These are phyloP conservation scores for Morphnarchus princeps DNA, from an alignment of 2,113 vertebrate genomes.

Conservation along the genomic window DNA sequence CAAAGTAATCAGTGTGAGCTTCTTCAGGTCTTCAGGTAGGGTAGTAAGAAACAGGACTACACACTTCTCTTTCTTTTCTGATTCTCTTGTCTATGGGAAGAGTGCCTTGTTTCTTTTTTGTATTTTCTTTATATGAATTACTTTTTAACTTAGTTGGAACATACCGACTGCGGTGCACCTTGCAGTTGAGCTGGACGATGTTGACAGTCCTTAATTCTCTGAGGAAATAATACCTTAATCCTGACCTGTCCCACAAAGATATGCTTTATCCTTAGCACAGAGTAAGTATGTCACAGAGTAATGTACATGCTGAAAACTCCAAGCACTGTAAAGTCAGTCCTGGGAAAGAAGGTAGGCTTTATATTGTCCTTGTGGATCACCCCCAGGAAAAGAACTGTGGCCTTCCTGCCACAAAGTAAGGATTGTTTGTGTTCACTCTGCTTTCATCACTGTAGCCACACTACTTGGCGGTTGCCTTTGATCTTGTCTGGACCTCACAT, in stretches of 20 bases:
- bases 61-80: background rate
- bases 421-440: background rate
- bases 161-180: background rate
- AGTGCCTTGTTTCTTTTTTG: background rate
- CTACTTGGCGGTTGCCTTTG: background rate
- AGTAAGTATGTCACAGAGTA: background rate
- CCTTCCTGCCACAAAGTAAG: fast-evolving
- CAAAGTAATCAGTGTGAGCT: background rate
- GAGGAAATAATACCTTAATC: background rate
- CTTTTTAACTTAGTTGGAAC: background rate
- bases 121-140: background rate
- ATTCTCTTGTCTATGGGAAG: background rate
- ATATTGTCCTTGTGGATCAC: background rate
- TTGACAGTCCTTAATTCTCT: background rate
- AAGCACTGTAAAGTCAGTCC: background rate
- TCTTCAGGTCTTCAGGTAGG: fast-evolving
- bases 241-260: background rate
- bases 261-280: background rate
- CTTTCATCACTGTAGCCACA: background rate
- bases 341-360: background rate
- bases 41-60: background rate
- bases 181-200: background rate
- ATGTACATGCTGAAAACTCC: background rate
- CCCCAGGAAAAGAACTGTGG: background rate
- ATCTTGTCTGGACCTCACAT: background rate